These are phyloP conservation scores for Brachionus rotundiformis DNA, from an alignment of 1,140 invertebrate genomes.

Conservation along the genomic window DNA sequence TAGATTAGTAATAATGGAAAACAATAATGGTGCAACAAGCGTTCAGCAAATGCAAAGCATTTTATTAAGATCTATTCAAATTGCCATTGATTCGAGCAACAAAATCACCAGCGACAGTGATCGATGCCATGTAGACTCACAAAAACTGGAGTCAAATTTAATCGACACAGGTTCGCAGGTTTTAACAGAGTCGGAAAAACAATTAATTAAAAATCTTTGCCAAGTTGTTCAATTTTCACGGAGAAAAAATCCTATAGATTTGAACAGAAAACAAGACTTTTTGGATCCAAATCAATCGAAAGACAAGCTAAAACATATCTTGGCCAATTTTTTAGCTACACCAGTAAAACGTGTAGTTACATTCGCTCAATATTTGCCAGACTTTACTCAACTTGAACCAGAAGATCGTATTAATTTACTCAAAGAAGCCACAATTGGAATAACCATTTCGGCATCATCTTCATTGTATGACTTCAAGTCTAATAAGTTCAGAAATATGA, in stretches of 20 bases:
- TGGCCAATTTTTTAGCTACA: slow-evolving; percentile 43
- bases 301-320: not conserved
- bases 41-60: not conserved
- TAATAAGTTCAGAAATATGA: not conserved
- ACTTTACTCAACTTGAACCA: not conserved
- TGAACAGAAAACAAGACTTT: not conserved
- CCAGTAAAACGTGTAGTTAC: slow-evolving; percentile 41
- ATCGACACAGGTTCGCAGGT: not conserved
- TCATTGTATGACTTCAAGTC: not conserved
- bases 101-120: not conserved
- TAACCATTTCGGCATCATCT: slow-evolving; percentile 20
- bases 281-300: not conserved
- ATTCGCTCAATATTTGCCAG: slow-evolving; percentile 35
- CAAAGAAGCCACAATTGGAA: slow-evolving; percentile 22
- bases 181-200: not conserved
- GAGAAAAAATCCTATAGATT: not conserved
- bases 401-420: slow-evolving; percentile 17
- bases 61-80: not conserved
- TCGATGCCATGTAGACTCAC: not conserved
- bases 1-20: not conserved
- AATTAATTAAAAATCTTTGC: not conserved
- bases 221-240: not conserved
- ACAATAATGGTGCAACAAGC: not conserved
- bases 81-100: not conserved
- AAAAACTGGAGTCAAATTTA: not conserved